A percentile compares a stretch with the other conserved stretches of the same genome.
Conservation (phyloP, 2,797 vertebrate genomes). For the Vipera ursinii region DNA sequence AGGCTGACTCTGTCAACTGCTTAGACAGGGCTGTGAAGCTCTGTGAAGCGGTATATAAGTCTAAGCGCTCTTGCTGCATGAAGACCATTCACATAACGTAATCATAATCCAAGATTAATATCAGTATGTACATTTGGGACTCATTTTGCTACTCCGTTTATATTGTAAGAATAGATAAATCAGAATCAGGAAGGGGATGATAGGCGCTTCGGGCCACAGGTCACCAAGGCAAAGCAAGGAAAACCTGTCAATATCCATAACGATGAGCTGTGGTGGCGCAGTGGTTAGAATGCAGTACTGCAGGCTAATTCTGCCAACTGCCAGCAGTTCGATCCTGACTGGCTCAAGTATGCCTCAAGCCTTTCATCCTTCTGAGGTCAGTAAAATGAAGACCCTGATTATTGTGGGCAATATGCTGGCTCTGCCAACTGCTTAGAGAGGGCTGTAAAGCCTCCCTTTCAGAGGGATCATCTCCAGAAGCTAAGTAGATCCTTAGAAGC, state of each 20-base stretch:
- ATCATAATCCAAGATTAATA: background rate
- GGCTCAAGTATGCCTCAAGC: too few relatives aligned
- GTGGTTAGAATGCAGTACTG: background rate
- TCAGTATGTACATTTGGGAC: too few relatives aligned
- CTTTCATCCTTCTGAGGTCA: too few relatives aligned
- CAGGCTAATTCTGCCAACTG: too few relatives aligned
- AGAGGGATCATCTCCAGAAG: background rate
- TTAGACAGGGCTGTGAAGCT: background rate
- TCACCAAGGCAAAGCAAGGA: background rate
- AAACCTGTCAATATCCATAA: background rate
- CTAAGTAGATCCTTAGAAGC: background rate
- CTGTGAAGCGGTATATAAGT: background rate
- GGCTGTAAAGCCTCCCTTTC: too few relatives aligned
- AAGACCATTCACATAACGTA: background rate
- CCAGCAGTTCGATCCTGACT: too few relatives aligned
- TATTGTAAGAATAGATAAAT: background rate
- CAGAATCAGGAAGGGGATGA: background rate
- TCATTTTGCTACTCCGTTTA: background rate
- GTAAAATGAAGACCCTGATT: too few relatives aligned
- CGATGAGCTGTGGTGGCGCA: background rate
- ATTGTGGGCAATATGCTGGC: too few relatives aligned
- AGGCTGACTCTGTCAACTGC: too few relatives aligned
- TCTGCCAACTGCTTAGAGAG: too few relatives aligned
- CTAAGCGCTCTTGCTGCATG: background rate
- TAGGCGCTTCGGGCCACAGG: background rate